Conservation (phyloP, 2,113 vertebrate genomes). For the Peromyscus polionotus region DNA sequence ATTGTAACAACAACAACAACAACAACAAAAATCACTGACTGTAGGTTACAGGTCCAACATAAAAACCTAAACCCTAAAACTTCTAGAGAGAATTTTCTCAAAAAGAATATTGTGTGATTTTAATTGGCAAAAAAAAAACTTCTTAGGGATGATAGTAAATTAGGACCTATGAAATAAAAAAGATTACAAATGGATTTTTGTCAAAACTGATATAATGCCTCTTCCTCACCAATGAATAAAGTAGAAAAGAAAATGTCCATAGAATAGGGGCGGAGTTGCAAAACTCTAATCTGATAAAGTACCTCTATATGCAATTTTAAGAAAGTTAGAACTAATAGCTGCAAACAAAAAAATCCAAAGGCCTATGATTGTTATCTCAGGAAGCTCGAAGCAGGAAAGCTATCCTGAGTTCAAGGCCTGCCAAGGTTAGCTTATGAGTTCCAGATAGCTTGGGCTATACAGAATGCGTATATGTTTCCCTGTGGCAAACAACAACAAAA, state of each 20-base stretch:
- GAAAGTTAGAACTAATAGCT: not conserved
- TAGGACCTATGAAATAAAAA: not conserved
- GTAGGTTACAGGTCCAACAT: not conserved
- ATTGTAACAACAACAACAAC: not conserved
- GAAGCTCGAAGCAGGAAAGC: not conserved
- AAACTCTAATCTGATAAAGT: not conserved
- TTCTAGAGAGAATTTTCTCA: not conserved
- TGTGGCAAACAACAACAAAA: not conserved
- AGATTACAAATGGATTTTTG: not conserved
- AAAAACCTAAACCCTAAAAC: not conserved
- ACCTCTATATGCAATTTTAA: too few relatives aligned
- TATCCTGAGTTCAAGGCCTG: too few relatives aligned
- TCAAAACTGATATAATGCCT: not conserved
- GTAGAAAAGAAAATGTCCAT: not conserved
- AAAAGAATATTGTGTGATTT: not conserved
- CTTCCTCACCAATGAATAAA: not conserved
- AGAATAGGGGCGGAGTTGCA: not conserved
- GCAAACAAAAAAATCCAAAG: not conserved
- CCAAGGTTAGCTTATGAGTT: not conserved
- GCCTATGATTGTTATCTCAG: not conserved
- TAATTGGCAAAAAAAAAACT: not conserved
- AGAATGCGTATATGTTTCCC: not conserved
- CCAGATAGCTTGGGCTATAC: too few relatives aligned
- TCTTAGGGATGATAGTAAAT: not conserved
- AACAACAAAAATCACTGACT: not conserved